A percentile compares a stretch with the other conserved stretches of the same genome.
Conservation (phyloP, 1,140 invertebrate genomes). For the Pygmarrhopalites habei region DNA sequence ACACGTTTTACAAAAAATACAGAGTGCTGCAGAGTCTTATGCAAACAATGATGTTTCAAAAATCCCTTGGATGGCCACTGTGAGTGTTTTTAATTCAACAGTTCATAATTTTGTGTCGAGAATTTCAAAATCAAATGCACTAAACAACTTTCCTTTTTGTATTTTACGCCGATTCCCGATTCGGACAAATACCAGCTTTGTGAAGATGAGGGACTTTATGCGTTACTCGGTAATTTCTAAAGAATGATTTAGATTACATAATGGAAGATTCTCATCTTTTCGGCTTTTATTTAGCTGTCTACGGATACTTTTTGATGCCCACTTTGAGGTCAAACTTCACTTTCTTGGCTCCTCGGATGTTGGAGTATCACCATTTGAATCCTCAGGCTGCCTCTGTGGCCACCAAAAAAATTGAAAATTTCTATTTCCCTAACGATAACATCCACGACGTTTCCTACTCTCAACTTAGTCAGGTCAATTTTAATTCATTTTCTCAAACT, state of each 20-base stretch:
- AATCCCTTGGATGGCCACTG: conserved; percentile 21
- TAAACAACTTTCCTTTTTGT: too few relatives aligned
- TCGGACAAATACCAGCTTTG: neutral
- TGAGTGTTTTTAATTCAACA: too few relatives aligned
- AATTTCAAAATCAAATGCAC: too few relatives aligned
- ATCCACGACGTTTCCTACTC: neutral
- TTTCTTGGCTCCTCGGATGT: neutral
- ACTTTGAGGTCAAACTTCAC: neutral
- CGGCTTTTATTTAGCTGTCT: neutral
- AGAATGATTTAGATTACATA: neutral
- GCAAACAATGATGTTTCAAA: conserved; percentile 10
- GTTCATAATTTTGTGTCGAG: too few relatives aligned
- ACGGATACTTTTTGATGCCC: neutral
- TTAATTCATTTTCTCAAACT: neutral
- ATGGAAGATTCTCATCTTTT: neutral
- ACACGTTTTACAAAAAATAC: too few relatives aligned
- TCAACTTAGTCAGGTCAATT: conserved; percentile 4
- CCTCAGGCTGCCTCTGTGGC: neutral
- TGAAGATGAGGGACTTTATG: conserved; percentile 13
- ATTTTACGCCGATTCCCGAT: too few relatives aligned
- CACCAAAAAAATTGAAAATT: conserved; percentile 1
- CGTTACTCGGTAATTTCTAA: conserved; percentile 13
- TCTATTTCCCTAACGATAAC: neutral
- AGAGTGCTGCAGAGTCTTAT: conserved; percentile 22
- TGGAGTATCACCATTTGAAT: conserved; percentile 1